Evolutionary conservation across 2,888 invertebrate species (phyloP).

Genomic region (Ophion slaviceki): DNA sequence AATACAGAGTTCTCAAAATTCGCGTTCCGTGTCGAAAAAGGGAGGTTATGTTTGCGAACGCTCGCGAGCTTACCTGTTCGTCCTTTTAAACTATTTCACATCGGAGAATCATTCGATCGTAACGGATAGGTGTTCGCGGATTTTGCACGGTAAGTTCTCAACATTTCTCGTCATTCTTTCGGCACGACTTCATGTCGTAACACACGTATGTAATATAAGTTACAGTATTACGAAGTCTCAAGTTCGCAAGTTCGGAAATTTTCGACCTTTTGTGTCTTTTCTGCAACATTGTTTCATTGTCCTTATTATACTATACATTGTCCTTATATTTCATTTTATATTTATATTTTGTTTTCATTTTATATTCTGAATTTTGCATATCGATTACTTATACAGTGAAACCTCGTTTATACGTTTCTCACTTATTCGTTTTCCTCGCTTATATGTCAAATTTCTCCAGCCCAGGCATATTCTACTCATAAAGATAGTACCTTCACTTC

Average conservation of each 20-base stretch:
- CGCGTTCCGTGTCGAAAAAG: conserved; percentile 6
- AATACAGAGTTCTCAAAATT: not conserved
- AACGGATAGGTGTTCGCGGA: conserved; percentile 4
- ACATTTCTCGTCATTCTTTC: not conserved
- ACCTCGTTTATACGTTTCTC: too few species aligned
- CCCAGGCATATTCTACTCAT: too few species aligned
- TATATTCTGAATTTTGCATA: too few species aligned
- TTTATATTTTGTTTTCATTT: too few species aligned
- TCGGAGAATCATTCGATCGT: conserved; percentile 11
- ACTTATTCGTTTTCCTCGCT: too few species aligned
- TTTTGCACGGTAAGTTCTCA: conserved; percentile 31
- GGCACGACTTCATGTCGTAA: not conserved
- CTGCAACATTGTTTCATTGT: not conserved
- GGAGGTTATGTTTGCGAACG: conserved; percentile 58
- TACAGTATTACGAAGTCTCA: not conserved
- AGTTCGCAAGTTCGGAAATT: not conserved
- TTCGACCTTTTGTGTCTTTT: not conserved
- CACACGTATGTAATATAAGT: not conserved
- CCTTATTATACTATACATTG: too few species aligned
- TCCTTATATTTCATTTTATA: too few species aligned
- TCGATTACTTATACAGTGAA: too few species aligned
- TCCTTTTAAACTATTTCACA: conserved; percentile 52
- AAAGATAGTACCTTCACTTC: too few species aligned
- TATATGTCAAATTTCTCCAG: too few species aligned
- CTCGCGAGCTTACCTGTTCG: conserved; percentile 32